Evolutionary conservation across 2,113 vertebrate genomes (phyloP).

Genomic region (Nerophis ophidion): DNA sequence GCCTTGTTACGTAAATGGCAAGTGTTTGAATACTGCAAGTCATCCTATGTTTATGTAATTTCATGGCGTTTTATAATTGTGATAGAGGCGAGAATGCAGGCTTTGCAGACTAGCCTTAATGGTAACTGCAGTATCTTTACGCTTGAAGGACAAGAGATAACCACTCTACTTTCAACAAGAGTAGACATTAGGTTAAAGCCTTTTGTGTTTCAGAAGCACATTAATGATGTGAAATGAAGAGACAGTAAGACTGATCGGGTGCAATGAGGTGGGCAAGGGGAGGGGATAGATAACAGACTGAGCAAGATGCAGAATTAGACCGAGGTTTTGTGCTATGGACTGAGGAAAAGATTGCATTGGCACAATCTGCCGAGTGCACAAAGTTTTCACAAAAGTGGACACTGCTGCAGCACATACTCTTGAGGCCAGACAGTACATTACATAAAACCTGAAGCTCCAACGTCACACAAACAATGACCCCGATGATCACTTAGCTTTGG

Average conservation of each 20-base stretch:
- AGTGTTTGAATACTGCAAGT: not conserved
- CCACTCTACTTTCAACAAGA: not conserved
- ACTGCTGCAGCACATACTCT: conserved; percentile 9
- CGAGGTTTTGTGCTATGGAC: conserved; percentile 1
- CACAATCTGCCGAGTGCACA: not conserved
- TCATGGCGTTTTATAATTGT: no score
- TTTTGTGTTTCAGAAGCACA: not conserved
- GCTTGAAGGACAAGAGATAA: not conserved
- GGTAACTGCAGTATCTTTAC: not conserved
- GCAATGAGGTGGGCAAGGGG: not conserved
- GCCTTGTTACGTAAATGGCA: not conserved
- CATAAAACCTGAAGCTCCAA: conserved; percentile 16
- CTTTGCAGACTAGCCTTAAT: not conserved
- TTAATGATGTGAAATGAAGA: not conserved
- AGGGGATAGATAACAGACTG: conserved; percentile 2
- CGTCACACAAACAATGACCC: conserved; percentile 7
- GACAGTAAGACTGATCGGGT: not conserved
- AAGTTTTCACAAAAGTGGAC: not conserved
- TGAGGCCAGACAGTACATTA: conserved; percentile 33
- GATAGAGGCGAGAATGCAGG: no score
- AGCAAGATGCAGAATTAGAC: not conserved
- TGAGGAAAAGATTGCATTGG: conserved; percentile 2
- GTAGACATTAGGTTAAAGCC: not conserved
- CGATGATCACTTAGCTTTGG: not conserved
- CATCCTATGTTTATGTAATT: not conserved